Evolutionary conservation across 2,113 vertebrate species (phyloP), one percentile per base, ranked within the genome.

Genomic region (Megaceryle maxima): DNA sequence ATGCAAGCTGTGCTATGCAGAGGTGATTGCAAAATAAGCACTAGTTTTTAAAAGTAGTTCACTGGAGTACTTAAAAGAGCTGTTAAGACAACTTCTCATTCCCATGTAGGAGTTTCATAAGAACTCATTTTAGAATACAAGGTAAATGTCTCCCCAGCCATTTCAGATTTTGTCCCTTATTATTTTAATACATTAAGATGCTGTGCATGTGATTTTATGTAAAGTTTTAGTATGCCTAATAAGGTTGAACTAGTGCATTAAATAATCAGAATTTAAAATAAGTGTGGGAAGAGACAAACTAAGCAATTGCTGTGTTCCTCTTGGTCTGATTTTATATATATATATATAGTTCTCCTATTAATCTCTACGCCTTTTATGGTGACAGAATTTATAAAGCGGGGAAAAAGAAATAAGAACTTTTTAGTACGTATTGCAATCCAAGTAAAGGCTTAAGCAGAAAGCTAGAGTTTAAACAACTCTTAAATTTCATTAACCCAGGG

Each of bases 51-150:
- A 91, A 90, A 83, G 46, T 86, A 87, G 74, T 64, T 93, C 82
- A 86, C 29, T 19, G 16, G 39, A 72, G 75, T 75, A 87, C 76
- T 96, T 94, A 57, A 86, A 94, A 94, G 79, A 90, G 56, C 60
- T 5, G 6, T 81, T 96, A 96, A 81, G 26, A 16, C 35, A 86
- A 86, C 76, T 83, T 72, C 76, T 94, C 39, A 75, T 88, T 86
- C 39, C 22, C 26, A 15, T 20, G 39, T 78, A 84, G 56, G 76
- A 84, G 79, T 84, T 94, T 64, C 60, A 94, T 92, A 83, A 96
- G 93, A 86, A 75, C 60, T 83, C 24, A 44, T 92, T 88, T 92
- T 78, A 88, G 43, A 83, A 41, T 72, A 86, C 43, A 75, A 90
- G 92, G 72, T 29, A 91, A 95, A 92, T 72, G 48, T 51, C 56